Conservation (phyloP, 2,113 vertebrate genomes). For the Leiothrix lutea region DNA sequence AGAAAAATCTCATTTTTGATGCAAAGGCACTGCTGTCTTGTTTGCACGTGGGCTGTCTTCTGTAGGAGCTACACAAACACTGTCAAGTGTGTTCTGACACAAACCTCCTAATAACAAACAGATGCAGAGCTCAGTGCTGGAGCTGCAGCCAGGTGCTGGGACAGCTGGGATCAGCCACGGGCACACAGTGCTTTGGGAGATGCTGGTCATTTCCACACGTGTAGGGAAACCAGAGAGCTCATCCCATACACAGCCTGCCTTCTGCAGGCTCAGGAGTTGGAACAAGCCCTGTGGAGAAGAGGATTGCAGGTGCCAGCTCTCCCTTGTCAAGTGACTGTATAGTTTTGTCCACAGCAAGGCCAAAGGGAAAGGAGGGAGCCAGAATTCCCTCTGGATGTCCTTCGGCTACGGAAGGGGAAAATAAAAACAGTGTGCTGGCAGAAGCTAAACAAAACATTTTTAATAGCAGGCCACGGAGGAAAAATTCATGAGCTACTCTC, state of each 20-base stretch:
- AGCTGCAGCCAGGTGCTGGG: neutral
- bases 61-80: neutral
- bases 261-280: neutral
- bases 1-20: neutral
- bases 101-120: neutral
- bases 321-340: neutral
- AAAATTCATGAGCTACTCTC: constrained; percentile 41
- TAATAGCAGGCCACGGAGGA: neutral
- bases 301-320: neutral
- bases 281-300: neutral
- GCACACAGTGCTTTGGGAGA: neutral
- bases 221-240: neutral
- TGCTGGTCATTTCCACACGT: neutral
- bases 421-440: neutral
- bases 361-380: neutral
- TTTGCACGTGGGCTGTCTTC: neutral
- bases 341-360: neutral
- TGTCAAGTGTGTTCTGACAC: neutral
- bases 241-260: neutral
- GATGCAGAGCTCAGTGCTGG: neutral
- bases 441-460: constrained; percentile 20
- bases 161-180: neutral
- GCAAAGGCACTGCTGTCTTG: neutral
- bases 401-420: neutral
- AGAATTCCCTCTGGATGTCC: neutral